Percentiles rank a stretch among this genome's conserved stretches.
Conservation (phyloP, 1,140 invertebrate species). For the Hylyphantes graminicola region DNA sequence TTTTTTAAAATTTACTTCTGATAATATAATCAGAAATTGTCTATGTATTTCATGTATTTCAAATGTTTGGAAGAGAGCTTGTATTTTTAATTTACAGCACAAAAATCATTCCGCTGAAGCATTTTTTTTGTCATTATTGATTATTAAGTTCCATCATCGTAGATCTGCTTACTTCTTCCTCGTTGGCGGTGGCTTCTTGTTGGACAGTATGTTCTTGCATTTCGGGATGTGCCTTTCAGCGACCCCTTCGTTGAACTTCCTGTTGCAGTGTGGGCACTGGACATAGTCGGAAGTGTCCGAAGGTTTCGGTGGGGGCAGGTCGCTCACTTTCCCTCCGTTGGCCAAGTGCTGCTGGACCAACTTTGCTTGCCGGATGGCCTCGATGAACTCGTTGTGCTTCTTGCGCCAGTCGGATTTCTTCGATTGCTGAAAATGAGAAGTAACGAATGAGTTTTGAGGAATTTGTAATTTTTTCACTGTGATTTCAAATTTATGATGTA, state of each 20-base stretch:
- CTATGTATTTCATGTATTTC: too few species aligned
- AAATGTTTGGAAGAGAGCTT: too few species aligned
- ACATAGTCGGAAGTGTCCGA: conserved; percentile 69
- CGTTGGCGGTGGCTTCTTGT: conserved; percentile 42
- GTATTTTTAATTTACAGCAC: too few species aligned
- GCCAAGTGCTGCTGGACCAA: conserved; percentile 83
- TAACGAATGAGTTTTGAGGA: background rate
- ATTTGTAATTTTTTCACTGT: background rate
- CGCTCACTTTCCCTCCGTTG: conserved; percentile 84
- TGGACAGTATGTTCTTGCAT: conserved; percentile 73
- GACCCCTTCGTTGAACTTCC: conserved; percentile 85
- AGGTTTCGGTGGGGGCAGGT: conserved; percentile 89
- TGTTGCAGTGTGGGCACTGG: conserved; percentile 82
- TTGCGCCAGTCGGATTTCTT: conserved; percentile 71
- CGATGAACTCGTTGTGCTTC: conserved; percentile 74
- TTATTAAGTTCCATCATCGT: too few species aligned
- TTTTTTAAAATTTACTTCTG: too few species aligned
- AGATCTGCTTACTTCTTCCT: conserved; percentile 26
- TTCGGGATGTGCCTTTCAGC: conserved; percentile 91
- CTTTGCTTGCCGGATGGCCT: conserved; percentile 80
- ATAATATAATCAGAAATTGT: too few species aligned
- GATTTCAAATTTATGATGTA: too few species aligned
- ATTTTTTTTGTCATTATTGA: too few species aligned
- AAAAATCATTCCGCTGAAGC: too few species aligned
- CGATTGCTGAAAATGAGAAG: conserved; percentile 1